Conservation (phyloP, 1,140 invertebrate species). For the Drosophila micromelanica region DNA sequence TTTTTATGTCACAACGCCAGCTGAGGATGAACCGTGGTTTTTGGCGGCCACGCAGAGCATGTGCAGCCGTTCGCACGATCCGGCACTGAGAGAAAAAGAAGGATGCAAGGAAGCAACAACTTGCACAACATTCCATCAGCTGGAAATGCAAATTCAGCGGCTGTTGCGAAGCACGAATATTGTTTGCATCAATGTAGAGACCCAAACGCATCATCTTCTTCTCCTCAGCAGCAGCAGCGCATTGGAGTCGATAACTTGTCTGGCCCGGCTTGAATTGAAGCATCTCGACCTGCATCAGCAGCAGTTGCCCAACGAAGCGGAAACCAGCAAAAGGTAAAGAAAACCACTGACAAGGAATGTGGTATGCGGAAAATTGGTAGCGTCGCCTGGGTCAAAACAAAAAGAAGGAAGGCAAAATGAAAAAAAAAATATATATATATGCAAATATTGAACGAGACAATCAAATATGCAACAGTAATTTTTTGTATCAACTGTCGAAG, state of each 20-base stretch:
- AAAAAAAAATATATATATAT: too few relatives aligned
- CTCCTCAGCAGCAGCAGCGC: not conserved
- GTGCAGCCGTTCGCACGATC: constrained; percentile 63
- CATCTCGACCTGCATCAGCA: constrained; percentile 19
- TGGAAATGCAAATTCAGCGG: constrained; percentile 67
- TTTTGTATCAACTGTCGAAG: constrained; percentile 52
- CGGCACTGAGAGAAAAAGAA: constrained; percentile 17
- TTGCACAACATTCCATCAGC: constrained; percentile 38
- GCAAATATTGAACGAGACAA: constrained; percentile 80
- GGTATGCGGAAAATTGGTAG: constrained; percentile 18
- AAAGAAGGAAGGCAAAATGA: constrained; percentile 30
- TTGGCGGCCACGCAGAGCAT: constrained; percentile 42
- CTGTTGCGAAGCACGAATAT: constrained; percentile 8
- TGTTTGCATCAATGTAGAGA: constrained; percentile 41
- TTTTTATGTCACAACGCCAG: constrained; percentile 20
- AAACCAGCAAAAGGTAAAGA: constrained; percentile 56
- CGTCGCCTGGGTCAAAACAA: constrained; percentile 25
- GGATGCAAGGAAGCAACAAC: constrained; percentile 21
- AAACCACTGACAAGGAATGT: constrained; percentile 23
- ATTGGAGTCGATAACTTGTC: constrained; percentile 41
- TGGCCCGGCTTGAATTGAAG: constrained; percentile 19
- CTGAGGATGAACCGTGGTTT: constrained; percentile 35
- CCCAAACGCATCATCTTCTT: constrained; percentile 22
- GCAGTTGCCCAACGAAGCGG: constrained; percentile 47
- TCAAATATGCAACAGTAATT: constrained; percentile 80